Percentiles rank a stretch among this genome's conserved stretches.
phyloP scores from a whole-genome alignment of 1,140 invertebrate genomes.

The Rhagoletis pomonella region DNA sequence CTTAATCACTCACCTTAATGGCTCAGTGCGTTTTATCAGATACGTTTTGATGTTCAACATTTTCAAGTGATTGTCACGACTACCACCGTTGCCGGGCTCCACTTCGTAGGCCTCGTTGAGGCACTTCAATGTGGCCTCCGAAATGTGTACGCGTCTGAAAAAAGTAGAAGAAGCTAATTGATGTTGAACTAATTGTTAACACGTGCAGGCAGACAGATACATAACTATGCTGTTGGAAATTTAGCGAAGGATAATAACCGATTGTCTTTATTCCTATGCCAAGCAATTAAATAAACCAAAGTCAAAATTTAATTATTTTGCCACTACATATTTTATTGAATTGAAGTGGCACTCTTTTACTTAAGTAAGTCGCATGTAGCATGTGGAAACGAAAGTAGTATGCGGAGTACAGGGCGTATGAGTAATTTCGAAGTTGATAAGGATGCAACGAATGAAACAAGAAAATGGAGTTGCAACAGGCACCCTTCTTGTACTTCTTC shows the following conservation, averaged over 20 bases:
- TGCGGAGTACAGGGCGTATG: too few species aligned
- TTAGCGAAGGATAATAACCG: background rate
- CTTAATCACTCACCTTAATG: conserved; percentile 76
- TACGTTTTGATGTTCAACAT: conserved; percentile 93
- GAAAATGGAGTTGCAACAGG: too few species aligned
- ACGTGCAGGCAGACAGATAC: background rate
- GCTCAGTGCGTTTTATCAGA: conserved; percentile 91
- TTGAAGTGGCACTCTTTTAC: too few species aligned
- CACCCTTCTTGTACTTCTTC: too few species aligned
- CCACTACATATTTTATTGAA: too few species aligned
- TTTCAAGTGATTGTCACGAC: conserved; percentile 88
- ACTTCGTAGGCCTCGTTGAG: conserved; percentile 93
- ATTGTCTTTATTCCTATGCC: background rate
- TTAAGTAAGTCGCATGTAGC: too few species aligned
- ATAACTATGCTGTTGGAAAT: background rate
- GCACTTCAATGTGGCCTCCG: conserved; percentile 88
- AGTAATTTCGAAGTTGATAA: too few species aligned
- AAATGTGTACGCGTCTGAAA: conserved; percentile 92
- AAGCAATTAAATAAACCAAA: too few species aligned
- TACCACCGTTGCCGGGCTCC: conserved; percentile 91
- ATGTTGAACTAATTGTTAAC: conserved; percentile 5
- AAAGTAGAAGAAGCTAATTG: conserved; percentile 1
- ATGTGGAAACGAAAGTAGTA: too few species aligned
- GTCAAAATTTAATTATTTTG: too few species aligned
- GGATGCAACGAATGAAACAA: too few species aligned